phyloP scores from a whole-genome alignment of 2,113 vertebrate genomes.

The Cochlearius cochlearius region DNA sequence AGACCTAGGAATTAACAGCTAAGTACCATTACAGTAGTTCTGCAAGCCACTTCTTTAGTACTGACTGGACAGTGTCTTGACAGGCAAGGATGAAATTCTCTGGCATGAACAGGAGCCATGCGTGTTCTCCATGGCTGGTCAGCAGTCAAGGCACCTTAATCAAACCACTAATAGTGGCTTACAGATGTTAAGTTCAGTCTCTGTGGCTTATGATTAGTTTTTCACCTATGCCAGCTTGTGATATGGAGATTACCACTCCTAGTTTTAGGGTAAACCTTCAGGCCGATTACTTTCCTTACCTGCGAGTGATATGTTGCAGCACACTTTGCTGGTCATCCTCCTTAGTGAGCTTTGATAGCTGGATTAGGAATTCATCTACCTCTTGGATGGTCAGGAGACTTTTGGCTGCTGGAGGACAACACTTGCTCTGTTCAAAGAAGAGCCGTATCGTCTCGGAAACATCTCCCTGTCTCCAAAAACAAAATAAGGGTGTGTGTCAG shows the following conservation, averaged over 20 bases:
- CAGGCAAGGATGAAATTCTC: background rate
- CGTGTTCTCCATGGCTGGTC: background rate
- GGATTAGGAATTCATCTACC: constrained; percentile 86
- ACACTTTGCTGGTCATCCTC: constrained; percentile 95
- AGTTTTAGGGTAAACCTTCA: background rate
- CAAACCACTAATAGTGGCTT: background rate
- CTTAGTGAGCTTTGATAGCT: constrained; percentile 90
- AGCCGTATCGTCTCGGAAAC: constrained; percentile 94
- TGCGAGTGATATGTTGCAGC: constrained; percentile 85
- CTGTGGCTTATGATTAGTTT: background rate
- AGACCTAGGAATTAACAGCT: background rate
- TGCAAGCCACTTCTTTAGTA: background rate
- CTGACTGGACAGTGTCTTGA: background rate
- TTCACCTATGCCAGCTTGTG: background rate
- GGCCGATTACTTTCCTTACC: constrained; percentile 62
- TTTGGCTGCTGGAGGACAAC: constrained; percentile 88
- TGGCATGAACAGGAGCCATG: background rate
- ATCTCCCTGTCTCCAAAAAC: constrained; percentile 82
- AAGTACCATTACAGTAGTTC: background rate
- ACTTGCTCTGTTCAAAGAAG: constrained; percentile 92
- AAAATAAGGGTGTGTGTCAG: background rate
- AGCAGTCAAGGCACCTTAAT: background rate
- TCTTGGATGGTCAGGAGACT: constrained; percentile 95
- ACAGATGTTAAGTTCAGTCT: background rate
- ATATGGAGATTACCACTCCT: background rate